Percentiles rank a stretch among this genome's conserved stretches.
Conservation (phyloP, 1,140 invertebrate genomes). For the Ephestia elutella region DNA sequence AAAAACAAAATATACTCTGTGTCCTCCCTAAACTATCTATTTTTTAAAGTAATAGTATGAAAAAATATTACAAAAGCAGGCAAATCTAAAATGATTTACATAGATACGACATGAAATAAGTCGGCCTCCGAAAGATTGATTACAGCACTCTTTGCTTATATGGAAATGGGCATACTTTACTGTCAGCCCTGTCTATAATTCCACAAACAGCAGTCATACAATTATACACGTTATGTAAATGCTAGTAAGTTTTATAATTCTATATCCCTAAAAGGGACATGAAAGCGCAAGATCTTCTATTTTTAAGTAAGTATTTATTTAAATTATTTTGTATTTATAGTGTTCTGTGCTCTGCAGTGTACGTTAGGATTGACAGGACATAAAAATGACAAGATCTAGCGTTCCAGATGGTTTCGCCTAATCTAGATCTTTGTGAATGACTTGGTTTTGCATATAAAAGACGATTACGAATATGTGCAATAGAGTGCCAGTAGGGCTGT, state of each 20-base stretch:
- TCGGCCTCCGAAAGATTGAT: background rate
- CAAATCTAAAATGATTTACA: background rate
- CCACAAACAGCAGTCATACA: background rate
- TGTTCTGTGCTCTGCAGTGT: slow-evolving; percentile 3
- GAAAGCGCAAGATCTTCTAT: background rate
- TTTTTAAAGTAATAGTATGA: too few species aligned
- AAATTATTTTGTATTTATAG: slow-evolving; percentile 3
- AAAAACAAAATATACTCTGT: too few species aligned
- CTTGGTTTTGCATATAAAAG: slow-evolving; percentile 7
- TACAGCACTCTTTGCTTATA: slow-evolving; percentile 1
- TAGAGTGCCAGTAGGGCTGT: background rate
- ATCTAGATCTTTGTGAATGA: slow-evolving; percentile 6
- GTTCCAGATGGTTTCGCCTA: slow-evolving; percentile 2
- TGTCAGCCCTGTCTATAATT: background rate
- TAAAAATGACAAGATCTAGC: background rate
- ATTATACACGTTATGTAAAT: slow-evolving; percentile 5
- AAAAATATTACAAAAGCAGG: background rate
- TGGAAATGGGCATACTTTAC: background rate
- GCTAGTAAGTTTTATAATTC: background rate
- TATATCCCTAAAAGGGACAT: background rate
- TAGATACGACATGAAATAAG: slow-evolving; percentile 2
- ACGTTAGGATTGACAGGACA: slow-evolving; percentile 6
- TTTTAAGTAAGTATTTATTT: background rate
- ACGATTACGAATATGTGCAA: background rate
- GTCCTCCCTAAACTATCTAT: too few species aligned